phyloP scores from a whole-genome alignment of 2,797 vertebrate species.

The Tokudaia muenninki region DNA sequence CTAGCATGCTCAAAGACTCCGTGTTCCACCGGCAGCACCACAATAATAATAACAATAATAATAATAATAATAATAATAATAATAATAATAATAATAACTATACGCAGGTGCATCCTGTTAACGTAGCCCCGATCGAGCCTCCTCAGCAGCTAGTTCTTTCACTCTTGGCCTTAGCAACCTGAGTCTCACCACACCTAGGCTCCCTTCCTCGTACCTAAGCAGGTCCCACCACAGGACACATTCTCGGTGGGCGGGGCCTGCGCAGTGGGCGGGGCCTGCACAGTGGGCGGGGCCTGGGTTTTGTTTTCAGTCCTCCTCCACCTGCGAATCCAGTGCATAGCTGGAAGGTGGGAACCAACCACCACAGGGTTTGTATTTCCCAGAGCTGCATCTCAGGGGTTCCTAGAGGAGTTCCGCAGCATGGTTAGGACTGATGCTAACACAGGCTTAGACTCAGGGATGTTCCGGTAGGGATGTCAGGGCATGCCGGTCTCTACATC shows the following conservation, averaged over 20 bases:
- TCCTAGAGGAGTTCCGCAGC: slow-evolving; percentile 5
- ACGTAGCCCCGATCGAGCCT: too few species aligned
- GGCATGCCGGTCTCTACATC: not conserved
- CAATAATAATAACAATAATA: too few species aligned
- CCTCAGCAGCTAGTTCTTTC: not conserved
- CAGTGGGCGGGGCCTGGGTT: not conserved
- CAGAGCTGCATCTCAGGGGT: not conserved
- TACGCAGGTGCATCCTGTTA: accelerated
- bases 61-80: too few species aligned
- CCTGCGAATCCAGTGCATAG: not conserved
- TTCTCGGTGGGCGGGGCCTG: not conserved
- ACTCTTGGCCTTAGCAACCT: not conserved
- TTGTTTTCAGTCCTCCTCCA: not conserved
- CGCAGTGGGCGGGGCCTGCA: not conserved
- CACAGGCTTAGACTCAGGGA: not conserved
- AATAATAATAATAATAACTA: too few species aligned
- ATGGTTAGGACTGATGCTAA: not conserved
- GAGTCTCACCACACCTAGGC: not conserved
- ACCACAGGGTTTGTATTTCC: not conserved
- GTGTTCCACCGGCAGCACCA: not conserved
- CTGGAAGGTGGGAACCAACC: not conserved
- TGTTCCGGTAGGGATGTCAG: not conserved
- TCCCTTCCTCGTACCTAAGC: not conserved
- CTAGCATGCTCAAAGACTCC: not conserved
- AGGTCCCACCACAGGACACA: too few species aligned